Conservation (phyloP, 1,140 invertebrate species). For the Dinothrombium tinctorium region DNA sequence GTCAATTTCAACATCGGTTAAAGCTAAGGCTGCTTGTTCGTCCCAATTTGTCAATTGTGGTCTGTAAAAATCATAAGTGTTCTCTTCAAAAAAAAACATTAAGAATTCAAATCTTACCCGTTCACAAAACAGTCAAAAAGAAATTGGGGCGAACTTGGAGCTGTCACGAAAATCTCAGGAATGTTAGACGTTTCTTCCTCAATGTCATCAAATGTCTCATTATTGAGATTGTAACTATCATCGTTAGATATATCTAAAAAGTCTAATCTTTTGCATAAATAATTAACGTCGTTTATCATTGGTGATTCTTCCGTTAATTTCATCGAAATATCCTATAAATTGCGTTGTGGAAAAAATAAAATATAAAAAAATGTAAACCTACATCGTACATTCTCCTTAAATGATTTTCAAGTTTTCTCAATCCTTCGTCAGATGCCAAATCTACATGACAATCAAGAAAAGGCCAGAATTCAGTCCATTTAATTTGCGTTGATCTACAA, state of each 20-base stretch:
- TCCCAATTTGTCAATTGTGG: not conserved
- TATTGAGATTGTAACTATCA: not conserved
- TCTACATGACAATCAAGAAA: constrained; percentile 57
- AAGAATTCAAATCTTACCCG: not conserved
- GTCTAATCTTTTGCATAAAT: not conserved
- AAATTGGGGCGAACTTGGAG: not conserved
- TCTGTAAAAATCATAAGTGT: not conserved
- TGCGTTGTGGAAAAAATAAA: not conserved
- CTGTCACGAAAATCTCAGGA: not conserved
- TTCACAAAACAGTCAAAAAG: not conserved
- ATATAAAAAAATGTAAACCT: not conserved
- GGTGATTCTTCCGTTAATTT: not conserved
- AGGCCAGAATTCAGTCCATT: constrained; percentile 77
- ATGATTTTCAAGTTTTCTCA: constrained; percentile 44
- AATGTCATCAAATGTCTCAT: not conserved
- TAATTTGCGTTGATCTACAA: constrained; percentile 42
- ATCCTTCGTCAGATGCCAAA: constrained; percentile 39
- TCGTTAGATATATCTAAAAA: not conserved
- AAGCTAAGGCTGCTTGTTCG: not conserved
- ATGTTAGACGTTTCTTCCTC: not conserved
- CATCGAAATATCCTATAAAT: not conserved
- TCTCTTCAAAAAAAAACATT: not conserved
- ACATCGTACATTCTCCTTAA: constrained; percentile 19
- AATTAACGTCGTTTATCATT: not conserved
- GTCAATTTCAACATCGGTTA: not conserved